Conservation (phyloP, 2,888 invertebrate genomes). For the Melanotus villosus region DNA sequence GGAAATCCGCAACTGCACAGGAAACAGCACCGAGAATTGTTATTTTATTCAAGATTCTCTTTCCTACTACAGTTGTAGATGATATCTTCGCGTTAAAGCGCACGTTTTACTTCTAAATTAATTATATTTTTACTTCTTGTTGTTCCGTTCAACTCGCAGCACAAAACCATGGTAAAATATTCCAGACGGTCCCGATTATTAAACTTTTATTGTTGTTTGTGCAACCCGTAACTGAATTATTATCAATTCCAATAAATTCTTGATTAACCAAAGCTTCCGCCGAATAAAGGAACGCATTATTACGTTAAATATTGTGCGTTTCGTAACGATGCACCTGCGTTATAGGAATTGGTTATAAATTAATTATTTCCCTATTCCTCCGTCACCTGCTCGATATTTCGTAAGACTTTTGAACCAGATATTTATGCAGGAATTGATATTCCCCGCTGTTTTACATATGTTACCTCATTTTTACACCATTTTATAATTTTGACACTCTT, state of each 20-base stretch:
- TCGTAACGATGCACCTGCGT: slow-evolving; percentile 33
- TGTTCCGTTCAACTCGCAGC: slow-evolving; percentile 2
- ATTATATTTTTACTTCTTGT: slow-evolving; percentile 36
- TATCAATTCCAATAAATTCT: neutral
- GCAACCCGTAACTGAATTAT: neutral
- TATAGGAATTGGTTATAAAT: slow-evolving; percentile 44
- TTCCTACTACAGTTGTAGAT: slow-evolving; percentile 50
- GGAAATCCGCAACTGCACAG: slow-evolving; percentile 47
- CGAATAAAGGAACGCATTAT: neutral
- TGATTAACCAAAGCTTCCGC: slow-evolving; percentile 6
- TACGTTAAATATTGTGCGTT: neutral
- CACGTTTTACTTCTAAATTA: slow-evolving; percentile 38
- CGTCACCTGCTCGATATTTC: slow-evolving; percentile 51
- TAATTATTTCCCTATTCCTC: slow-evolving; percentile 48
- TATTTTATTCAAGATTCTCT: slow-evolving; percentile 51
- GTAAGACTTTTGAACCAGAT: slow-evolving; percentile 51
- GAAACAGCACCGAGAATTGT: slow-evolving; percentile 48
- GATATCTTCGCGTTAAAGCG: slow-evolving; percentile 37
- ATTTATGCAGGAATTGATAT: slow-evolving; percentile 49
- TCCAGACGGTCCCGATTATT: neutral
- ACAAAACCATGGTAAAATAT: neutral
- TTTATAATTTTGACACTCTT: slow-evolving; percentile 22
- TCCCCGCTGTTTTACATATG: slow-evolving; percentile 51
- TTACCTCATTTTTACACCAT: slow-evolving; percentile 34
- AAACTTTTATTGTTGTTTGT: neutral